These are phyloP conservation scores for Erethizon dorsatum DNA, from an alignment of 2,797 vertebrate species.

Conservation along the genomic window DNA sequence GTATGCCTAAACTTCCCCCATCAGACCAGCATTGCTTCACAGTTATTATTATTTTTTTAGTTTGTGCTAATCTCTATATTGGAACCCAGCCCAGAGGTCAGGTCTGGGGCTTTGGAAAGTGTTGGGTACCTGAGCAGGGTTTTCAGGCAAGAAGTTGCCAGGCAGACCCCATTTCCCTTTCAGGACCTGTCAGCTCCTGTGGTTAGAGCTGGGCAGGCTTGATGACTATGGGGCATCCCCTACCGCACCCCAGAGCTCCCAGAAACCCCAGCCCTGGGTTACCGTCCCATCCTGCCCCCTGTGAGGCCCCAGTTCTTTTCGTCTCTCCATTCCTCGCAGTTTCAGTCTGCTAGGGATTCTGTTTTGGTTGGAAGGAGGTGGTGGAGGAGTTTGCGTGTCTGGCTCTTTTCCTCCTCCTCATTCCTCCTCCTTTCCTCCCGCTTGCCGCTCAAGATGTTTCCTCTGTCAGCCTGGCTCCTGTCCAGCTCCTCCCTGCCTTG, in stretches of 20 bases:
- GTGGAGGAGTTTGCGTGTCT: conserved; percentile 84
- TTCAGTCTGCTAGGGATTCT: conserved; percentile 80
- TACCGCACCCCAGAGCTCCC: neutral
- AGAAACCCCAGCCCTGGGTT: neutral
- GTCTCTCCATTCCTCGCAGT: conserved; percentile 41
- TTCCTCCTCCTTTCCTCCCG: conserved; percentile 74
- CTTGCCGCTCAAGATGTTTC: conserved; percentile 80
- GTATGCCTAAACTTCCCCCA: neutral
- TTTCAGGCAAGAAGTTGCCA: neutral
- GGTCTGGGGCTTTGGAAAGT: neutral
- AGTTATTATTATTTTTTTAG: neutral
- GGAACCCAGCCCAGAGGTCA: neutral
- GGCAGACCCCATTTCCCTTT: neutral
- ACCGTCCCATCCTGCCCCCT: neutral
- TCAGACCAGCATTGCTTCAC: neutral
- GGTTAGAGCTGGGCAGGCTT: neutral
- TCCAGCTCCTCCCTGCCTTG: conserved; percentile 66
- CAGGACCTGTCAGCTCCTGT: neutral
- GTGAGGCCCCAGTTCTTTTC: neutral
- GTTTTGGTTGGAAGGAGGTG: conserved; percentile 83
- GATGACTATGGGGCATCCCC: neutral
- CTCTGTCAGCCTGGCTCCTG: conserved; percentile 74
- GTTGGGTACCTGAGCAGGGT: neutral
- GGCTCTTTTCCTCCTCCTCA: conserved; percentile 75
- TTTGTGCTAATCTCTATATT: neutral